These are phyloP conservation scores for Drymonia ruficornis DNA, from an alignment of 2,888 invertebrate genomes.

Conservation along the genomic window DNA sequence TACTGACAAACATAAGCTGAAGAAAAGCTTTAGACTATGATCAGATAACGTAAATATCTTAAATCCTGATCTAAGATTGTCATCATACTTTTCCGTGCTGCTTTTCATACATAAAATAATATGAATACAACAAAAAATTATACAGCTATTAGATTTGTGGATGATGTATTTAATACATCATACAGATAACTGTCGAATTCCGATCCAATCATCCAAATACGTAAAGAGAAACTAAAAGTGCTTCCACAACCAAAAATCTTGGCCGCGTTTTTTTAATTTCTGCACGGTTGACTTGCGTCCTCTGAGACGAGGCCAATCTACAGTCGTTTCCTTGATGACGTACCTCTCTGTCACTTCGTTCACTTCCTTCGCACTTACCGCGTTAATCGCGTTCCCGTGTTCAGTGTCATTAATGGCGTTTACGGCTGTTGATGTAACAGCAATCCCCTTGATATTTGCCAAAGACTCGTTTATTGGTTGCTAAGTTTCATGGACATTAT, in stretches of 20 bases:
- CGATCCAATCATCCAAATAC: background rate
- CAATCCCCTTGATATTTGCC: background rate
- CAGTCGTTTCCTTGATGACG: conserved; percentile 59
- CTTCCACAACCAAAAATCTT: conserved; percentile 22
- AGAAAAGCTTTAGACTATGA: no score
- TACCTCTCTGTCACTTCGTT: conserved; percentile 49
- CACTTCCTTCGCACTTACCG: conserved; percentile 3
- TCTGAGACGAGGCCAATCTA: conserved; percentile 52
- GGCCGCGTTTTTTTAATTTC: conserved; percentile 45
- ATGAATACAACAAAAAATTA: no score
- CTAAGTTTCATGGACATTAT: background rate
- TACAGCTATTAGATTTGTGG: no score
- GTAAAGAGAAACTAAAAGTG: conserved; percentile 6
- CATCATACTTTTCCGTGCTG: no score
- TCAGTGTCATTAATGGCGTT: background rate
- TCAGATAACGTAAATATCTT: no score
- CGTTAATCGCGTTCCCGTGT: background rate
- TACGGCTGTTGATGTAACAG: background rate
- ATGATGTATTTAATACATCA: no score
- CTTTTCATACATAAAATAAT: no score
- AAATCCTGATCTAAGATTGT: no score
- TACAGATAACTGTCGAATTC: background rate
- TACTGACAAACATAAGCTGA: no score
- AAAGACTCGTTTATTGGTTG: background rate
- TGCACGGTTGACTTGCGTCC: conserved; percentile 62